These are phyloP conservation scores for Tridacna gigas DNA, from an alignment of 2,888 invertebrate species.

Conservation along the genomic window DNA sequence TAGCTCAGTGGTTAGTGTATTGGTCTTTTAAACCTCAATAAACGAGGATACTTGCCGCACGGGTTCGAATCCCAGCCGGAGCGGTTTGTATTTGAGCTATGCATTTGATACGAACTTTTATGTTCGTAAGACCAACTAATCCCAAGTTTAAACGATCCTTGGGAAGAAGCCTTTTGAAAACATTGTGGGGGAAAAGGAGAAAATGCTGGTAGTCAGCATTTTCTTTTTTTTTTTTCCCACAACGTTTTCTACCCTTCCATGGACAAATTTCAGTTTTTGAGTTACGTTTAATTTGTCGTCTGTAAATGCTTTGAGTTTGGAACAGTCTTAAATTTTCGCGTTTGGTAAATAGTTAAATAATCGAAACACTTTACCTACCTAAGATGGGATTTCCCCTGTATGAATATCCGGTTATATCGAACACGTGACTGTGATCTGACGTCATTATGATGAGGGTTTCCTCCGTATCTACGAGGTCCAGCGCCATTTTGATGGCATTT, in stretches of 20 bases:
- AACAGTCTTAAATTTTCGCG: neutral
- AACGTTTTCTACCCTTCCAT: neutral
- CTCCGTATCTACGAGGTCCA: conserved; percentile 9
- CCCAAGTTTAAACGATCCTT: neutral
- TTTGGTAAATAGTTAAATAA: neutral
- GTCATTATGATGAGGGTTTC: neutral
- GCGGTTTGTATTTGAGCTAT: too few relatives aligned
- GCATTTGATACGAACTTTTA: too few relatives aligned
- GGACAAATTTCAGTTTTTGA: neutral
- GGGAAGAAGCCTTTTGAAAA: neutral
- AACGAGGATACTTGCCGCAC: too few relatives aligned
- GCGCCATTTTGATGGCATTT: neutral
- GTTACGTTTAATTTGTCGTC: neutral
- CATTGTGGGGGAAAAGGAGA: conserved; percentile 1
- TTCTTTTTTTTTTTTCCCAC: too few relatives aligned
- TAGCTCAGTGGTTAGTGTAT: too few relatives aligned
- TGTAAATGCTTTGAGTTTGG: neutral
- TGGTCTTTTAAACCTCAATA: too few relatives aligned
- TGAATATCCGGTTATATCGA: conserved; percentile 6
- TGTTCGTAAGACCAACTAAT: too few relatives aligned
- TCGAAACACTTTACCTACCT: neutral
- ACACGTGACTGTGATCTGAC: conserved; percentile 15
- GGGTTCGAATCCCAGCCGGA: too few relatives aligned
- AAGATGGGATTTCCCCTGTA: conserved; percentile 9
- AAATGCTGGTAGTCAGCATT: neutral